phyloP scores from a whole-genome alignment of 2,888 invertebrate species.

The Loripinus fragilis region DNA sequence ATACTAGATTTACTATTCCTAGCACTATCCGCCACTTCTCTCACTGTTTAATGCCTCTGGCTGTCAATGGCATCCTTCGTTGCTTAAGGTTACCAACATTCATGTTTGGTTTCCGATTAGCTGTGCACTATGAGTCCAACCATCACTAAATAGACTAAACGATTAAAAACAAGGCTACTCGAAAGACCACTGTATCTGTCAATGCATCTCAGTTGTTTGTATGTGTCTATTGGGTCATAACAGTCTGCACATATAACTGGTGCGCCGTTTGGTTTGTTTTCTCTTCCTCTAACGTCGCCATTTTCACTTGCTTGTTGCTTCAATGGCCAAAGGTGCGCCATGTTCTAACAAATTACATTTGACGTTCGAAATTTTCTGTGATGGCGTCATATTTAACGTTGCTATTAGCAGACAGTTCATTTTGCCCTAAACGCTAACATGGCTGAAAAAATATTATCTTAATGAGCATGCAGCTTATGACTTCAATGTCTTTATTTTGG shows the following conservation, averaged over 20 bases:
- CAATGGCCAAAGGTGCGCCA: conserved; percentile 14
- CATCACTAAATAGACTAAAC: conserved; percentile 10
- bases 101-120: conserved; percentile 19
- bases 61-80: conserved; percentile 15
- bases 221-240: conserved; percentile 16
- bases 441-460: conserved; percentile 23
- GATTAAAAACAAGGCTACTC: conserved; percentile 26
- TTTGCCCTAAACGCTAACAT: conserved; percentile 6
- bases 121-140: conserved; percentile 20
- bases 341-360: conserved; percentile 25
- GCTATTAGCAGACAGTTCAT: conserved; percentile 17
- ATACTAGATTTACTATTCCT: conserved; percentile 18
- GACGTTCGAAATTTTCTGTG: conserved; percentile 21
- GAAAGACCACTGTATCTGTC: conserved; percentile 25
- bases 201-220: conserved; percentile 19
- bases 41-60: conserved; percentile 22
- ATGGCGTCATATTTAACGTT: conserved; percentile 12
- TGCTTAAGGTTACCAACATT: background rate
- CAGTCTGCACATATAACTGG: conserved; percentile 25
- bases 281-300: conserved; percentile 27
- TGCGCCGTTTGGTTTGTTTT: conserved; percentile 20
- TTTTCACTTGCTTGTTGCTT: conserved; percentile 14
- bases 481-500: too few species aligned
- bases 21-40: conserved; percentile 20
- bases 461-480: conserved; percentile 1